Conservation (phyloP, 2,113 vertebrate genomes). For the Phylloscopus trochilus region DNA sequence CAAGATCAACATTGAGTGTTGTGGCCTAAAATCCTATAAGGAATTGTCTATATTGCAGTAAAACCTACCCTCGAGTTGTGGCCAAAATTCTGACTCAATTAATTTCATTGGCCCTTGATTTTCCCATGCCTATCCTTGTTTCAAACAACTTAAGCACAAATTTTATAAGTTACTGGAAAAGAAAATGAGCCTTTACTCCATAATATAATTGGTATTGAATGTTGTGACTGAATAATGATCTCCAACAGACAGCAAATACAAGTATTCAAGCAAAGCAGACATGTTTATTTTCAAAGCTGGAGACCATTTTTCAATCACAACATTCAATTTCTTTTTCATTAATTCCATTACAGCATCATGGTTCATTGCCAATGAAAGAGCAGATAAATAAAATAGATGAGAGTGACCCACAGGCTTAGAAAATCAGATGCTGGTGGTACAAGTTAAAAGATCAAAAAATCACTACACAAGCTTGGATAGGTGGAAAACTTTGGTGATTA, state of each 20-base stretch:
- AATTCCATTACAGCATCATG: conserved; percentile 56
- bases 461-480: neutral
- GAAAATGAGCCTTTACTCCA: conserved; percentile 15
- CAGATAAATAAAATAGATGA: conserved; percentile 57
- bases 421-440: neutral
- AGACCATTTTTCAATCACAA: conserved; percentile 64
- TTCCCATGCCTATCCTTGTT: neutral
- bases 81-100: neutral
- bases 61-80: neutral
- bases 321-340: conserved; percentile 67
- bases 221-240: conserved; percentile 41
- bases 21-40: neutral
- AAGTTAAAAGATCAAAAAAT: neutral
- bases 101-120: neutral
- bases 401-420: neutral
- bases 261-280: conserved; percentile 22
- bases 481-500: neutral
- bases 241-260: conserved; percentile 51
- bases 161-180: neutral
- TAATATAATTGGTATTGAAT: conserved; percentile 31
- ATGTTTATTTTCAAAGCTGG: conserved; percentile 69
- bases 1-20: neutral
- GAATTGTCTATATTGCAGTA: neutral
- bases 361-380: conserved; percentile 33
- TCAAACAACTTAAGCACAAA: conserved; percentile 5